Conservation (phyloP, 2,113 vertebrate genomes). For the Aramus guarauna region DNA sequence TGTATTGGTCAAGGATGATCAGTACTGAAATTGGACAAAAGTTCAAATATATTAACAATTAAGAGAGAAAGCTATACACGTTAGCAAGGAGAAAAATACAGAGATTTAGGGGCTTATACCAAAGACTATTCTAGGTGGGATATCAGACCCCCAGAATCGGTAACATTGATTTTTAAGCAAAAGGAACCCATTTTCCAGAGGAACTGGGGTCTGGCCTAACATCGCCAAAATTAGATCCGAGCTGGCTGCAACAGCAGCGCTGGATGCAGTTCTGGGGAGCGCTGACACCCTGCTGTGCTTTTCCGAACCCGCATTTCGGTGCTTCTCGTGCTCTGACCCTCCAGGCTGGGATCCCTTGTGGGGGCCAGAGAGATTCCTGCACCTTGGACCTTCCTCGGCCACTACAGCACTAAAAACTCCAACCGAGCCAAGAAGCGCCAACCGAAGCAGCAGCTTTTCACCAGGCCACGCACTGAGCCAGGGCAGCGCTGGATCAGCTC, state of each 20-base stretch:
- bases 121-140: not conserved
- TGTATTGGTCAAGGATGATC: not conserved
- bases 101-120: not conserved
- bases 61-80: not conserved
- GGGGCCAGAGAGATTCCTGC: not conserved
- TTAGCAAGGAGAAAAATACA: not conserved
- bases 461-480: not conserved
- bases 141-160: not conserved
- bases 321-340: not conserved
- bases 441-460: not conserved
- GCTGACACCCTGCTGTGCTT: not conserved
- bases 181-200: not conserved
- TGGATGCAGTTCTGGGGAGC: accelerated
- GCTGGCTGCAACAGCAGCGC: not conserved
- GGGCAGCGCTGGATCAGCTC: not conserved
- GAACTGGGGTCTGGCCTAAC: not conserved
- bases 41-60: not conserved
- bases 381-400: not conserved
- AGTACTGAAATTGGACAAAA: not conserved
- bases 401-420: not conserved
- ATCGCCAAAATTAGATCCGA: not conserved
- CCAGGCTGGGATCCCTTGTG: accelerated
- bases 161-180: not conserved
- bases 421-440: accelerated
- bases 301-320: not conserved